Evolutionary conservation across 2,113 vertebrate genomes (phyloP), one percentile per base, ranked within the genome.

Genomic region (Hemiprocne comata): DNA sequence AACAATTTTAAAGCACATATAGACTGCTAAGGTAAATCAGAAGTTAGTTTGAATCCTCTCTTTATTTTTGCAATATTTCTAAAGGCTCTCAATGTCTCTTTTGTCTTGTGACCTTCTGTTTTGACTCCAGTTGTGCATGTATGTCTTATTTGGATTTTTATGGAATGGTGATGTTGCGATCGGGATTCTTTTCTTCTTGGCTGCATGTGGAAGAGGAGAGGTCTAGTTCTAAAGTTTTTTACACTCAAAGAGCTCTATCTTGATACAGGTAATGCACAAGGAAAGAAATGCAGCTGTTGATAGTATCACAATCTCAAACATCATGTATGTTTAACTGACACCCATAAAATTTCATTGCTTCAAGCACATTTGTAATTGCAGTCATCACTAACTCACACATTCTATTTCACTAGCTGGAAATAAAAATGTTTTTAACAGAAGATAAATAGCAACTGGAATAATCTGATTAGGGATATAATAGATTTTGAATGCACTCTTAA

Each of bases 1-100:
- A 97, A 94, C 61, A 84, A 97, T 95, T 97, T 97, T 89, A 80
- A 89, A 83, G 57, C 46, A 83, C 15, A 75, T 57, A 65, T 19
- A 90, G 34, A 85, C 89, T 80, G 51, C 8, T 94, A 93, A 82
- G 50, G 17, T 85, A 91, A 97, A 93, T 65, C 21, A 85, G 10
- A 89, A 48, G 19, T 48, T 58, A 81, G n/a, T 15, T 46, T 40
- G 36, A 60, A 38, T 81, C 31, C 4, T 38, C 33, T 89, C 75
- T 72, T 71, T 87, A 62, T 34, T 87, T 94, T 55, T 85, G 24
- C 23, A 61, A n/a, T 53, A 29, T 69, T 87, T n/a, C 48, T 83
- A 23, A 69, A 80, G 11, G 7, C 7, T 76, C 3, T 77, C 17
- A 61, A 46, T 57, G 8, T 28, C 10, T 87, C 26, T 75, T 88